These are phyloP conservation scores for Liparis tanakae DNA, from an alignment of 2,797 vertebrate species.

Conservation along the genomic window DNA sequence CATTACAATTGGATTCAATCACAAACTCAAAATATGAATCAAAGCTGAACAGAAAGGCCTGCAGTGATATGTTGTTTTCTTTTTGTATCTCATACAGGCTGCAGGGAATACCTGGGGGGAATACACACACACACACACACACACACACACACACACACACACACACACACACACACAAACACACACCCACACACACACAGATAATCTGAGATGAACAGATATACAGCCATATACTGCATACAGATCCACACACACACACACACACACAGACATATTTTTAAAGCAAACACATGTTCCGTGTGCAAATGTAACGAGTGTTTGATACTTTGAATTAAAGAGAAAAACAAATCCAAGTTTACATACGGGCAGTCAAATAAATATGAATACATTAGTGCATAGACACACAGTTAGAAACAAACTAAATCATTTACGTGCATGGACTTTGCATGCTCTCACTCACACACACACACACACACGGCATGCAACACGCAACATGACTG, in stretches of 20 bases:
- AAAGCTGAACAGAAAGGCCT: background rate
- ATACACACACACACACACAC: too few relatives aligned
- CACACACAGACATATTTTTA: too few relatives aligned
- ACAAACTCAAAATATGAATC: background rate
- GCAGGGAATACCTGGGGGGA: background rate
- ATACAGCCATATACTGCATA: too few relatives aligned
- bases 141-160: background rate
- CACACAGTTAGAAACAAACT: background rate
- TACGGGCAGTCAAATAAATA: too few relatives aligned
- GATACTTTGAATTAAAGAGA: too few relatives aligned
- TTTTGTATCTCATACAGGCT: background rate
- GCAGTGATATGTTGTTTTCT: background rate
- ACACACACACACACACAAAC: too few relatives aligned
- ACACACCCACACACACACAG: background rate
- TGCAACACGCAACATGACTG: constrained; percentile 2
- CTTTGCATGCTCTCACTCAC: background rate
- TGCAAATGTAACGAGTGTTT: background rate
- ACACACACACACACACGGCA: background rate
- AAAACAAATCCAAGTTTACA: too few relatives aligned
- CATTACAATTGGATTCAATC: too few relatives aligned
- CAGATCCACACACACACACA: too few relatives aligned
- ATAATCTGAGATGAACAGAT: background rate
- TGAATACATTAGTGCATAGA: too few relatives aligned
- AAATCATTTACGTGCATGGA: background rate
- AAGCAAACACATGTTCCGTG: too few relatives aligned